Conservation (phyloP, 2,888 invertebrate genomes). For the Philaethria dido region DNA sequence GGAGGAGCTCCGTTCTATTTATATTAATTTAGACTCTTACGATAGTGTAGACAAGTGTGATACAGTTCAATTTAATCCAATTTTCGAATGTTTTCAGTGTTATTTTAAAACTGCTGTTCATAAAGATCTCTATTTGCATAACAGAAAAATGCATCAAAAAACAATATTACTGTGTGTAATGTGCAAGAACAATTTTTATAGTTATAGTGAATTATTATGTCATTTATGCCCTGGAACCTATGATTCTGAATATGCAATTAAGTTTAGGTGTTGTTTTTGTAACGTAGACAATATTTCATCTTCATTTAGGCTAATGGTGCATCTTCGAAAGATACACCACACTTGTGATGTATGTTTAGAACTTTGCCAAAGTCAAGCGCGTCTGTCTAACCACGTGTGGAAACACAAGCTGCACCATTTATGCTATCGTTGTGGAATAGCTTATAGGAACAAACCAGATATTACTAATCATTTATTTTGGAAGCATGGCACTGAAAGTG, state of each 20-base stretch:
- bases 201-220: conserved; percentile 93
- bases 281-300: conserved; percentile 90
- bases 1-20: conserved; percentile 85
- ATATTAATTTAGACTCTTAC: conserved; percentile 89
- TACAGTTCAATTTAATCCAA: conserved; percentile 84
- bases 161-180: conserved; percentile 92
- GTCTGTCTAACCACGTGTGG: conserved; percentile 94
- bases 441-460: conserved; percentile 94
- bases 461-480: conserved; percentile 95
- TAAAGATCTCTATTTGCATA: conserved; percentile 93
- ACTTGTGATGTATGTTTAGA: conserved; percentile 95
- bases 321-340: conserved; percentile 92
- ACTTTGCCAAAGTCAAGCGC: conserved; percentile 90
- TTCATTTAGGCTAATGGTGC: conserved; percentile 94
- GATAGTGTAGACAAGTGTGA: conserved; percentile 85
- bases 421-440: conserved; percentile 94
- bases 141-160: conserved; percentile 93
- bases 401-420: conserved; percentile 94
- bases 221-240: conserved; percentile 93
- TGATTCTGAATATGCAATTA: conserved; percentile 86
- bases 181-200: conserved; percentile 94
- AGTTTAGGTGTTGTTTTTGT: conserved; percentile 93
- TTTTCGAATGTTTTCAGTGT: conserved; percentile 94
- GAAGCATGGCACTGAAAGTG: conserved; percentile 96
- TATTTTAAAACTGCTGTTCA: conserved; percentile 90